Conservation (phyloP, 64 coral and sea anemone species). For the Acropora tenuis region DNA sequence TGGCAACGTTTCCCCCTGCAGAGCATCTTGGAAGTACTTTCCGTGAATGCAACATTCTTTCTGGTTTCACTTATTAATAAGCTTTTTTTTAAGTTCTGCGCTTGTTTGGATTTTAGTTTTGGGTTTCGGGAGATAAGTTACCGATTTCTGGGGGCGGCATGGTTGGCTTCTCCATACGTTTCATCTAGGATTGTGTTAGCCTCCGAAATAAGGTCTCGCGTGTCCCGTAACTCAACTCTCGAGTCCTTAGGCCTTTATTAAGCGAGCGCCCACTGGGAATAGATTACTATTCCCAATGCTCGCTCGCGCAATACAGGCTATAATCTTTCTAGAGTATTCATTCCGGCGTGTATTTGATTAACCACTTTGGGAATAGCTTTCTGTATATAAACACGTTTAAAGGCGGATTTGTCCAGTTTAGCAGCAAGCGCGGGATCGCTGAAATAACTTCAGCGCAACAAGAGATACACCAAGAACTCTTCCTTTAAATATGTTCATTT, state of each 20-base stretch:
- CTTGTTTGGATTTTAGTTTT: neutral
- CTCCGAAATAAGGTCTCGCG: no score
- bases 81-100: neutral
- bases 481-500: no score
- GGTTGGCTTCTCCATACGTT: neutral
- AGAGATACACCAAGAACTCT: no score
- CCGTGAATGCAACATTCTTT: neutral
- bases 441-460: no score
- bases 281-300: neutral
- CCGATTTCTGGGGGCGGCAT: neutral
- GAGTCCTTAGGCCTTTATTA: no score
- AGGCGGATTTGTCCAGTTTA: neutral
- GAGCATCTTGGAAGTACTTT: neutral
- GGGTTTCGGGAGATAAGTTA: neutral
- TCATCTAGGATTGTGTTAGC: neutral
- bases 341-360: neutral
- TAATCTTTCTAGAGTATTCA: neutral
- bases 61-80: neutral
- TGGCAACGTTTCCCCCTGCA: neutral
- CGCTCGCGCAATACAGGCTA: no score
- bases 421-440: neutral
- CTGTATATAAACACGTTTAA: neutral
- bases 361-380: neutral
- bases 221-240: no score
- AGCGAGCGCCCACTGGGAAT: no score